These are phyloP conservation scores for Nerophis lumbriciformis DNA, from an alignment of 2,113 vertebrate genomes.

Conservation along the genomic window DNA sequence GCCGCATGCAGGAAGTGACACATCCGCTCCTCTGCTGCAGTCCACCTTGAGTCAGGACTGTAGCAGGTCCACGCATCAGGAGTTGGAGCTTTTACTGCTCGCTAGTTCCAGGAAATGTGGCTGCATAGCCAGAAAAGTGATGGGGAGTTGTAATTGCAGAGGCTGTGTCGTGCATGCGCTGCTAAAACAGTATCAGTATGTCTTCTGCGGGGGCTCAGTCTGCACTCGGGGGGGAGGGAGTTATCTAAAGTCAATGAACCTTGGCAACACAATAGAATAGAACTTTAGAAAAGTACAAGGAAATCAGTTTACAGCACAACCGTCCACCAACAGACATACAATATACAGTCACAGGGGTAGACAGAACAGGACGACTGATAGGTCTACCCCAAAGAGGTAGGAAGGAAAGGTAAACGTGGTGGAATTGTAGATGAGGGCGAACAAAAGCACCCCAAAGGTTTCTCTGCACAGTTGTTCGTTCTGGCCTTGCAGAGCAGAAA, in stretches of 20 bases:
- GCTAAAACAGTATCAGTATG: slow-evolving; percentile 47
- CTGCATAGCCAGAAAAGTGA: slow-evolving; percentile 41
- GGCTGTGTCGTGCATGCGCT: slow-evolving; percentile 60
- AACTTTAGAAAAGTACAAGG: background rate
- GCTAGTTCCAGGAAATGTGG: slow-evolving; percentile 34
- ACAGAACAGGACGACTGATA: too few species aligned
- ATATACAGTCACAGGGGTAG: too few species aligned
- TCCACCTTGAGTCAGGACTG: slow-evolving; percentile 2
- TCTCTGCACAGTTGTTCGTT: too few species aligned
- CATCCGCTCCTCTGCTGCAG: slow-evolving; percentile 23
- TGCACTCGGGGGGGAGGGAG: slow-evolving; percentile 7
- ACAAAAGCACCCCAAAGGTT: too few species aligned
- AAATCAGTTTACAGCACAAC: too few species aligned
- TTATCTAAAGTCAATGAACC: slow-evolving; percentile 12
- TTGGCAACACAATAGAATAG: background rate
- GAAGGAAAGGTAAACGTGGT: too few species aligned
- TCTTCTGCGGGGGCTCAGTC: slow-evolving; percentile 27
- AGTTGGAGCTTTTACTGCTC: slow-evolving; percentile 37
- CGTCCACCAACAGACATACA: too few species aligned
- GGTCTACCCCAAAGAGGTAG: too few species aligned
- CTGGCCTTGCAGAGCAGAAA: too few species aligned
- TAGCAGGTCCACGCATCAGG: slow-evolving; percentile 5
- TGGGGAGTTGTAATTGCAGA: slow-evolving; percentile 56
- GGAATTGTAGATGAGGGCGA: too few species aligned
- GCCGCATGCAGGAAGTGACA: slow-evolving; percentile 50